These are phyloP conservation scores for Charanyca ferruginea DNA, from an alignment of 2,888 invertebrate genomes.

Conservation along the genomic window DNA sequence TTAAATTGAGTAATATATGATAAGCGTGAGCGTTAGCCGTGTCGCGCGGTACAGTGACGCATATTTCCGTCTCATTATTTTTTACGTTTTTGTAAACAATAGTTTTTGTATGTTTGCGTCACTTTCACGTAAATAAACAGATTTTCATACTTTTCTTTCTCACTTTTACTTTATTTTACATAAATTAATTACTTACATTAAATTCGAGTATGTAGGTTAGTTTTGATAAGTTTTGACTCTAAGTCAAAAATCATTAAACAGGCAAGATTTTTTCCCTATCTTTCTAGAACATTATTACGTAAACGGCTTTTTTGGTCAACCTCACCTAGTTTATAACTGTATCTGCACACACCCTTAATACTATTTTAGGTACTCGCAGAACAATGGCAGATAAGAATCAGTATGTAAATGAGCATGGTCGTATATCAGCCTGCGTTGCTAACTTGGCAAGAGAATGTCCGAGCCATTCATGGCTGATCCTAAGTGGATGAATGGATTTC, in stretches of 20 bases:
- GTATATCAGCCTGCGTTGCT: slow-evolving; percentile 64
- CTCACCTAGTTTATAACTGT: slow-evolving; percentile 26
- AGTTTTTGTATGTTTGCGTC: no score
- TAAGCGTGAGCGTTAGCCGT: no score
- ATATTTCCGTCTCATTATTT: no score
- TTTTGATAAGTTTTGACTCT: no score
- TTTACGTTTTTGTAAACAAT: no score
- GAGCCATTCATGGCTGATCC: slow-evolving; percentile 54
- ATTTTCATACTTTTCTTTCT: no score
- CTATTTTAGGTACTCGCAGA: slow-evolving; percentile 53
- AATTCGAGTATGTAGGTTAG: no score
- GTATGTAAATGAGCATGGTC: slow-evolving; percentile 68
- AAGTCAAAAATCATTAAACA: neutral
- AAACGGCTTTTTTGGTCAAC: neutral
- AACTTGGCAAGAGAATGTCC: slow-evolving; percentile 59
- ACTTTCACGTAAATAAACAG: no score
- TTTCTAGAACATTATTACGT: neutral
- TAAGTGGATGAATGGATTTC: slow-evolving; percentile 52
- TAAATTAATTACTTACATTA: no score
- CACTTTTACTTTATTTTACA: no score
- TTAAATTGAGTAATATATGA: no score
- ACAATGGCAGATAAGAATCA: slow-evolving; percentile 75
- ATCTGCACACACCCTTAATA: slow-evolving; percentile 51
- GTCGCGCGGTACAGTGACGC: no score
- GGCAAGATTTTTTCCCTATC: neutral